Evolutionary conservation across 2,888 invertebrate genomes (phyloP).

Genomic region (Spialia ferax): DNA sequence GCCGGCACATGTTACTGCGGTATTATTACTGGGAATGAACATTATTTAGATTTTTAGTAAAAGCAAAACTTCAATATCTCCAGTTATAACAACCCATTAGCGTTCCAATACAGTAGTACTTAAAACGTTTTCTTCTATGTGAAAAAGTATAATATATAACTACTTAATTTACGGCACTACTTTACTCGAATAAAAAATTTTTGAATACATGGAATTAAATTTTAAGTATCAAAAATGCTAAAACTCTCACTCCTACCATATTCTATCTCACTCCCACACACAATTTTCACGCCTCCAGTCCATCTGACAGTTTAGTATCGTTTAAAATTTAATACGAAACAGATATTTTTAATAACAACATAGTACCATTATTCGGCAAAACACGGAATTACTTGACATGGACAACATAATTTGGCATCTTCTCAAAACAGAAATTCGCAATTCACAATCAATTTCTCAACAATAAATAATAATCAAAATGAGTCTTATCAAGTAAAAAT

Average conservation of each 20-base stretch:
- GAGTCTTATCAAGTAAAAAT: constrained; percentile 18
- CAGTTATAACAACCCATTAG: constrained; percentile 12
- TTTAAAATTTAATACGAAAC: constrained; percentile 20
- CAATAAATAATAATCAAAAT: constrained; percentile 37
- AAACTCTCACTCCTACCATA: constrained; percentile 23
- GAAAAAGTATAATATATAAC: constrained; percentile 26
- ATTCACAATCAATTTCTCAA: constrained; percentile 20
- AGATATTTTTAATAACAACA: not conserved
- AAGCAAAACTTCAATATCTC: constrained; percentile 30
- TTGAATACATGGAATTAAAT: constrained; percentile 37
- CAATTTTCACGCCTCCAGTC: constrained; percentile 13
- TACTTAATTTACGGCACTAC: constrained; percentile 19
- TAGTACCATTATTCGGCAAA: not conserved
- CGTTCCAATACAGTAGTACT: not conserved
- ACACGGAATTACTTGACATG: not conserved
- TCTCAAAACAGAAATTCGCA: constrained; percentile 24
- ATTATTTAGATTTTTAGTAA: constrained; percentile 33
- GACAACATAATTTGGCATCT: constrained; percentile 28
- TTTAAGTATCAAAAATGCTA: constrained; percentile 41
- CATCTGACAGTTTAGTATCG: constrained; percentile 15
- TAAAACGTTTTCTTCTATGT: constrained; percentile 10
- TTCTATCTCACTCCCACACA: constrained; percentile 22
- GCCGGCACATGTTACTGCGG: constrained; percentile 16
- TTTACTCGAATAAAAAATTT: constrained; percentile 16
- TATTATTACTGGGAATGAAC: constrained; percentile 19